These are phyloP conservation scores for Pao palembangensis DNA, from an alignment of 2,113 vertebrate species.

Conservation along the genomic window DNA sequence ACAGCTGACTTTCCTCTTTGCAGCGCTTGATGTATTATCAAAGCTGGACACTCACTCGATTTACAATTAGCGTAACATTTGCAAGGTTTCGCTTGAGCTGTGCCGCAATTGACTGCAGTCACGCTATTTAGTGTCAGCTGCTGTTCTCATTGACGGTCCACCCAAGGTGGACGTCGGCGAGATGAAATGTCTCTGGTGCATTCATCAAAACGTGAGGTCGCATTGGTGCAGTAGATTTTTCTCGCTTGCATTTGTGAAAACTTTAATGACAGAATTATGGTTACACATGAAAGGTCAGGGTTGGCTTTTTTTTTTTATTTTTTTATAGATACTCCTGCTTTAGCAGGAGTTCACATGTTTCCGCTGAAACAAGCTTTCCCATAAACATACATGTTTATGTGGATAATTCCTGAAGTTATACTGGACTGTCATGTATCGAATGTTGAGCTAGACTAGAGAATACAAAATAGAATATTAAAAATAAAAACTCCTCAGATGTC, in stretches of 20 bases:
- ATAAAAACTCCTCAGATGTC: too few relatives aligned
- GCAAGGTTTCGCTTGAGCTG: conserved; percentile 57
- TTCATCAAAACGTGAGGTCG: neutral
- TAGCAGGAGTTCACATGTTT: too few relatives aligned
- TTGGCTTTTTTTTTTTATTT: too few relatives aligned
- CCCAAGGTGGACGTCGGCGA: conserved; percentile 43
- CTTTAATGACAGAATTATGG: neutral
- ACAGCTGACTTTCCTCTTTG: conserved; percentile 52
- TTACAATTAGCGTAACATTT: conserved; percentile 66
- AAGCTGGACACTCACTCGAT: conserved; percentile 53
- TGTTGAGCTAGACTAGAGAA: too few relatives aligned
- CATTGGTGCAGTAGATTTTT: neutral
- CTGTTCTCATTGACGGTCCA: conserved; percentile 55
- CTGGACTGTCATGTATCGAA: too few relatives aligned
- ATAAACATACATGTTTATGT: too few relatives aligned
- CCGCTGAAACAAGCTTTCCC: too few relatives aligned
- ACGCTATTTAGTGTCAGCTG: conserved; percentile 61
- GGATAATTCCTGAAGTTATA: too few relatives aligned
- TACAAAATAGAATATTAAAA: too few relatives aligned
- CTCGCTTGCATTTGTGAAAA: neutral
- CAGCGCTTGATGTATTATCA: conserved; percentile 45
- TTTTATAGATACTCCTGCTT: too few relatives aligned
- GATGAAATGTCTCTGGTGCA: neutral
- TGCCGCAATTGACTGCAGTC: conserved; percentile 55
- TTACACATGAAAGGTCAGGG: neutral